These are phyloP conservation scores for Macroteleia sp. DNA, from an alignment of 2,888 invertebrate genomes.

Conservation along the genomic window DNA sequence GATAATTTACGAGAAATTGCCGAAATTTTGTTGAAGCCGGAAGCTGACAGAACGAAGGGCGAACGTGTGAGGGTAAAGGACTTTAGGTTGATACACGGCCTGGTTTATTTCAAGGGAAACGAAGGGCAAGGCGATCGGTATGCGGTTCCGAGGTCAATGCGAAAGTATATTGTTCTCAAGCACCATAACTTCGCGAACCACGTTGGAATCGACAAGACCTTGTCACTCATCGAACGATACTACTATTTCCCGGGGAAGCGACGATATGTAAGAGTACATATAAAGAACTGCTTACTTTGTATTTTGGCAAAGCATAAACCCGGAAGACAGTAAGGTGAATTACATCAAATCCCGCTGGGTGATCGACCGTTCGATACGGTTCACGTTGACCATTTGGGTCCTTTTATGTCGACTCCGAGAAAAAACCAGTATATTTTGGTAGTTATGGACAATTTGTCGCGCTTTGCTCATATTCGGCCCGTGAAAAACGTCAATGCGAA, in stretches of 20 bases:
- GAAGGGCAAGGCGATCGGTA: not conserved
- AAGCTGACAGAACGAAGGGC: too few species aligned
- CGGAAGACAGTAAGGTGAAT: slow-evolving; percentile 16
- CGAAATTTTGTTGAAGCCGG: too few species aligned
- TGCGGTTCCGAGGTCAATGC: slow-evolving; percentile 3
- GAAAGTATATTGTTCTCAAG: slow-evolving; percentile 20
- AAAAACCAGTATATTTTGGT: not conserved
- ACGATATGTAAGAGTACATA: slow-evolving; percentile 29
- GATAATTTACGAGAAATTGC: too few species aligned
- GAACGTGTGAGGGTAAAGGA: too few species aligned
- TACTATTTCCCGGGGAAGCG: slow-evolving; percentile 46
- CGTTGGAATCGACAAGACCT: slow-evolving; percentile 18
- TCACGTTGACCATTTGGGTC: slow-evolving; percentile 15
- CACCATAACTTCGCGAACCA: slow-evolving; percentile 13
- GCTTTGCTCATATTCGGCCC: not conserved
- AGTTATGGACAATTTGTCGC: not conserved
- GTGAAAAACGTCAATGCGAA: not conserved
- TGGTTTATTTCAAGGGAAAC: not conserved
- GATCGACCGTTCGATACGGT: slow-evolving; percentile 2
- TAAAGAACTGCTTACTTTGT: slow-evolving; percentile 25
- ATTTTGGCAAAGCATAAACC: slow-evolving; percentile 15
- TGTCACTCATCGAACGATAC: slow-evolving; percentile 7
- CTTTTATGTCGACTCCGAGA: not conserved
- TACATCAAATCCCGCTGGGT: not conserved
- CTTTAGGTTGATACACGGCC: too few species aligned